A percentile compares a stretch with the other conserved stretches of the same genome.
phyloP scores from a whole-genome alignment of 2,888 invertebrate genomes.

The Apoda limacodes region DNA sequence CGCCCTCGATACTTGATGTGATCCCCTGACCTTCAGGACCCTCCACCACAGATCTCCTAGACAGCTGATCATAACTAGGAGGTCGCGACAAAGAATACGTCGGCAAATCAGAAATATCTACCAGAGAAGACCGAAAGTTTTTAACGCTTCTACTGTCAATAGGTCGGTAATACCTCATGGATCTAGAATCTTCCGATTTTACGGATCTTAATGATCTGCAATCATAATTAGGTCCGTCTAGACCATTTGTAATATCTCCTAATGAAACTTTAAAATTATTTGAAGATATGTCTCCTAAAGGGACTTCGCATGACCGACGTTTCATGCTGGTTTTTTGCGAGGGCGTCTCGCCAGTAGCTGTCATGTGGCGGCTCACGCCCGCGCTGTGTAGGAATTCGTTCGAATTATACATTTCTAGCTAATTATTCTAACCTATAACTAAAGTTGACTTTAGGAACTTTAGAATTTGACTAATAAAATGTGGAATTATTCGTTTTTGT shows the following conservation, averaged over 20 bases:
- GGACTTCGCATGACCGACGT: conserved; percentile 57
- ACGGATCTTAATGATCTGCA: conserved; percentile 47
- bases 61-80: conserved; percentile 59
- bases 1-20: conserved; percentile 65
- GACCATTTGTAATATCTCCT: conserved; percentile 40
- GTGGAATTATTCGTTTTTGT: conserved; percentile 49
- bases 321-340: conserved; percentile 63
- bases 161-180: conserved; percentile 45
- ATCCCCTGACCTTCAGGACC: conserved; percentile 44
- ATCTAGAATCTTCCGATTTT: conserved; percentile 48
- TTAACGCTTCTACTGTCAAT: conserved; percentile 58
- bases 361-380: conserved; percentile 61
- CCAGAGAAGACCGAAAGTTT: conserved; percentile 54
- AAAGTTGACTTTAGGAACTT: conserved; percentile 52
- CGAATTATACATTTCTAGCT: conserved; percentile 62
- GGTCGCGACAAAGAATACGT: conserved; percentile 40
- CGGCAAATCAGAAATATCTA: conserved; percentile 44
- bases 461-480: conserved; percentile 44
- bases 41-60: conserved; percentile 53
- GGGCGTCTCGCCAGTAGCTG: conserved; percentile 58
- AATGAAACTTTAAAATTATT: conserved; percentile 61
- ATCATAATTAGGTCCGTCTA: conserved; percentile 44
- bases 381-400: conserved; percentile 60
- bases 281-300: conserved; percentile 55
- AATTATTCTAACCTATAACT: conserved; percentile 30